Conservation (phyloP, 2,888 invertebrate genomes). For the Shargacucullia verbasci region DNA sequence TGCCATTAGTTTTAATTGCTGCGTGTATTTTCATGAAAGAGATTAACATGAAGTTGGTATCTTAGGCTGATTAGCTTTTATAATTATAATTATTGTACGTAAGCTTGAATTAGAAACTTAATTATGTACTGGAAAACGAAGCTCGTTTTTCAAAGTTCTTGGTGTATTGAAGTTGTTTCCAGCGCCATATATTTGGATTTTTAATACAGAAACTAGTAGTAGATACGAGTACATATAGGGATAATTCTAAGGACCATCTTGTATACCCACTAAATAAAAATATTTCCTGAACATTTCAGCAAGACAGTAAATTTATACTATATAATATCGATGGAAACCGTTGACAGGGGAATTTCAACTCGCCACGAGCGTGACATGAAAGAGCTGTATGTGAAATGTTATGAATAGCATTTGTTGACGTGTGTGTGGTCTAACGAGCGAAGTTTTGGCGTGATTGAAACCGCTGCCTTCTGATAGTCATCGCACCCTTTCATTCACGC, state of each 20-base stretch:
- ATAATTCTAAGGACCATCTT: no score
- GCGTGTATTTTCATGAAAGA: not conserved
- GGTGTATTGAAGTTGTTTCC: no score
- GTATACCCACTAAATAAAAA: no score
- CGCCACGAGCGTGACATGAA: conserved; percentile 61
- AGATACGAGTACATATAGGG: no score
- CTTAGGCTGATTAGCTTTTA: not conserved
- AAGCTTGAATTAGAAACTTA: no score
- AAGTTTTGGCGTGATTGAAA: conserved; percentile 84
- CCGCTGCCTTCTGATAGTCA: conserved; percentile 77
- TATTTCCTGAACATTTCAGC: conserved; percentile 12
- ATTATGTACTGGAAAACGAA: not conserved
- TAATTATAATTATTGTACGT: no score
- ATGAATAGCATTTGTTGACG: conserved; percentile 73
- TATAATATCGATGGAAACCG: conserved; percentile 53
- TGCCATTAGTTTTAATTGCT: conserved; percentile 8
- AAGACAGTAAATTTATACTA: conserved; percentile 30
- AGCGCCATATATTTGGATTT: no score
- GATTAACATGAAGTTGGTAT: not conserved
- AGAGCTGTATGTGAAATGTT: conserved; percentile 73
- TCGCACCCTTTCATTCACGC: conserved; percentile 77
- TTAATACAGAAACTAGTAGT: no score
- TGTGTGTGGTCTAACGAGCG: conserved; percentile 75
- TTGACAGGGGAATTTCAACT: conserved; percentile 69
- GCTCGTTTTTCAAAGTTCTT: no score